phyloP scores from a whole-genome alignment of 2,888 invertebrate genomes.

The Sinodicranocentrus sp. region DNA sequence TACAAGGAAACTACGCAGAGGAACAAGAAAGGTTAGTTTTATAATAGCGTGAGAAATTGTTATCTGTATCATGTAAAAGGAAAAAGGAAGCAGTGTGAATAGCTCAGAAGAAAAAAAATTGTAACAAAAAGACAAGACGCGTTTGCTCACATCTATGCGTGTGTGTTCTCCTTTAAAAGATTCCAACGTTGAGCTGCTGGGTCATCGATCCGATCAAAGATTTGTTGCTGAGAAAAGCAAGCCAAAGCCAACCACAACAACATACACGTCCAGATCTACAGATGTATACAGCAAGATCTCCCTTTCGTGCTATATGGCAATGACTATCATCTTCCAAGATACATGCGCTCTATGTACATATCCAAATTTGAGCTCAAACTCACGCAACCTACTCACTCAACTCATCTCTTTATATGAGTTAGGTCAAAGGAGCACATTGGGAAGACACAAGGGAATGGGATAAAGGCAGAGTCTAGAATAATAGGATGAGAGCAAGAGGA shows the following conservation, averaged over 20 bases:
- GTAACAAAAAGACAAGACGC: neutral
- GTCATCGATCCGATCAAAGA: slow-evolving; percentile 68
- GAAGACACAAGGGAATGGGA: slow-evolving; percentile 34
- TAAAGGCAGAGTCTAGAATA: slow-evolving; percentile 39
- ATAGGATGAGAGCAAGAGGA: slow-evolving; percentile 50
- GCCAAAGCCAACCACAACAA: slow-evolving; percentile 48
- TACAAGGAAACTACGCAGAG: slow-evolving; percentile 23
- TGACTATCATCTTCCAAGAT: slow-evolving; percentile 11
- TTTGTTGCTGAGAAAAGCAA: slow-evolving; percentile 28
- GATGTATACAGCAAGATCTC: neutral
- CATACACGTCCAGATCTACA: neutral
- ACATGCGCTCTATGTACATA: slow-evolving; percentile 3
- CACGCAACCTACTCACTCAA: slow-evolving; percentile 23
- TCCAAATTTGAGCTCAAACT: neutral
- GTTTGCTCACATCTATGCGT: slow-evolving; percentile 26
- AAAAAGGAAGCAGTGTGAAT: neutral
- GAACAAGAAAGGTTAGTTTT: slow-evolving; percentile 60
- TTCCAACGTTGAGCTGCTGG: slow-evolving; percentile 37
- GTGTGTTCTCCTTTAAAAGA: slow-evolving; percentile 31
- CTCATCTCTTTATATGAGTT: slow-evolving; percentile 25
- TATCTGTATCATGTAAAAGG: slow-evolving; percentile 19
- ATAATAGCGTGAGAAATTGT: slow-evolving; percentile 65
- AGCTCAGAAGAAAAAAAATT: neutral
- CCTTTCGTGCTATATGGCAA: slow-evolving; percentile 15
- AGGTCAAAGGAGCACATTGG: slow-evolving; percentile 63